Percentiles rank a stretch among this genome's conserved stretches.
These are phyloP conservation scores for Enteromius unitaeniatus DNA, from an alignment of 2,797 vertebrate genomes.

Conservation along the genomic window DNA sequence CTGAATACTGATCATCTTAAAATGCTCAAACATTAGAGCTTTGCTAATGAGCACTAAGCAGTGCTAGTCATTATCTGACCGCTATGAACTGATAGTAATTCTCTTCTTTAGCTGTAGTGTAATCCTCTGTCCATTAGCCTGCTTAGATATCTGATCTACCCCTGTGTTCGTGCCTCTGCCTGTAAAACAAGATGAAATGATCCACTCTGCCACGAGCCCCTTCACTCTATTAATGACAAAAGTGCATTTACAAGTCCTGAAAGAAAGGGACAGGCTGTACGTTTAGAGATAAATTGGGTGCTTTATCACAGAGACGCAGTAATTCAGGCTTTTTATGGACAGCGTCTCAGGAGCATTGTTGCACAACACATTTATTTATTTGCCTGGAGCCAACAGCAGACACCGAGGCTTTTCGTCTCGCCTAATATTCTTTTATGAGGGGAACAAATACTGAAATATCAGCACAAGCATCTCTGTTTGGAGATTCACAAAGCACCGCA, in stretches of 20 bases:
- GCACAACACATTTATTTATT: not conserved
- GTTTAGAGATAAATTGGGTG: not conserved
- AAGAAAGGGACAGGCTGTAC: not conserved
- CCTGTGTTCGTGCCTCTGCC: constrained; percentile 45
- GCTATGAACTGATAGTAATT: not conserved
- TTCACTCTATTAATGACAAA: constrained; percentile 29
- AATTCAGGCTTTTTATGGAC: constrained; percentile 19
- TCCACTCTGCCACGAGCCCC: not conserved
- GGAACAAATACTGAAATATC: not conserved
- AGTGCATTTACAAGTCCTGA: constrained; percentile 9
- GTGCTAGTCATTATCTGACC: not conserved
- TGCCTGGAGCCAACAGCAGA: not conserved
- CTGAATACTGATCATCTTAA: not conserved
- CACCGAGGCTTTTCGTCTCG: not conserved
- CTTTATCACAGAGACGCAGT: not conserved
- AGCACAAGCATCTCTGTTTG: not conserved
- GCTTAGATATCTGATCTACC: constrained; percentile 49
- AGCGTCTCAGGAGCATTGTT: constrained; percentile 15
- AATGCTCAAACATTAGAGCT: not conserved
- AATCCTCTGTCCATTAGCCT: constrained; percentile 41
- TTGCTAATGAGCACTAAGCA: not conserved
- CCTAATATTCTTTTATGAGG: not conserved
- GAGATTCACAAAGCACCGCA: not conserved
- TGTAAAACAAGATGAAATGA: constrained; percentile 46
- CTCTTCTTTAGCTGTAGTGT: not conserved